A percentile compares a stretch with the other conserved stretches of the same genome.
Evolutionary conservation across 2,888 invertebrate species (phyloP).

Genomic region (Clitarchus hookeri): DNA sequence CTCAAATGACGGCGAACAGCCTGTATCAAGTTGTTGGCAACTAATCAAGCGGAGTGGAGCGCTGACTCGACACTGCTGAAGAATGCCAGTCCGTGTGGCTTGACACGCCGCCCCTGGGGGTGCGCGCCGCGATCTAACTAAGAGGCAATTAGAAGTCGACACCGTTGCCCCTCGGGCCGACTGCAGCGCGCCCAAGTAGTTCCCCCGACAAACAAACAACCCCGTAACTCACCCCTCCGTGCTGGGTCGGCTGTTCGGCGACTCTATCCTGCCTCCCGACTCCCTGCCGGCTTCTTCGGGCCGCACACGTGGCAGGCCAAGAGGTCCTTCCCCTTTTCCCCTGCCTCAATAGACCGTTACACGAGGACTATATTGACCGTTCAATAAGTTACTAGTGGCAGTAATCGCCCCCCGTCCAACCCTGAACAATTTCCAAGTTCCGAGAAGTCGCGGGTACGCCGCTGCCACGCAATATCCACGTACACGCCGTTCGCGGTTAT

Average conservation of each 20-base stretch:
- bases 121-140: not conserved
- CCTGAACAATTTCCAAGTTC: too few relatives aligned
- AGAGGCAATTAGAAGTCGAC: slow-evolving; percentile 5
- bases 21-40: not conserved
- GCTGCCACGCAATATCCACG: too few relatives aligned
- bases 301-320: not conserved
- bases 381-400: not conserved
- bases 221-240: not conserved
- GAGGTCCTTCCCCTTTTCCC: not conserved
- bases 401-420: not conserved
- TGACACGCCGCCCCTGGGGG: not conserved
- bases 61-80: not conserved
- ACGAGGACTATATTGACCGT: not conserved
- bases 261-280: not conserved
- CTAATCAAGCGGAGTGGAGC: not conserved
- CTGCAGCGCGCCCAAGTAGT: not conserved
- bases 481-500: too few relatives aligned
- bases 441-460: too few relatives aligned
- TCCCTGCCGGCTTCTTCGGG: not conserved
- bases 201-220: not conserved
- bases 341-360: not conserved
- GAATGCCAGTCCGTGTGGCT: not conserved
- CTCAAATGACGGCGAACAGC: too few relatives aligned
- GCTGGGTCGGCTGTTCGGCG: not conserved
- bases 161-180: not conserved